These are phyloP conservation scores for Napeogenes inachia DNA, from an alignment of 2,888 invertebrate genomes.

Conservation along the genomic window DNA sequence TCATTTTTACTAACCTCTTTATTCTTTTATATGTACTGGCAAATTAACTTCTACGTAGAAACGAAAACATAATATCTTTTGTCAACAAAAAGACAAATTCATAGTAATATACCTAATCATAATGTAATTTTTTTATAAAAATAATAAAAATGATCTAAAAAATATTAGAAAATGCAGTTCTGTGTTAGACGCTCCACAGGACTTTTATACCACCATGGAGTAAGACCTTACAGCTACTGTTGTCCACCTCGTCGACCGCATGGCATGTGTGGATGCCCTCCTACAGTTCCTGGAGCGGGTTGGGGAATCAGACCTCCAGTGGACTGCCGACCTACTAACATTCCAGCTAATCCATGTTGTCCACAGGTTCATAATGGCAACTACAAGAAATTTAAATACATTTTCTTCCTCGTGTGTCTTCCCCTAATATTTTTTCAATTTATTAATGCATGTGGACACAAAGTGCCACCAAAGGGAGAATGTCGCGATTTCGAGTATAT, in stretches of 20 bases:
- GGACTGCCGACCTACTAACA: conserved; percentile 47
- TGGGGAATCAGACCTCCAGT: conserved; percentile 43
- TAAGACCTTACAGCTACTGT: conserved; percentile 41
- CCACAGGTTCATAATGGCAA: conserved; percentile 48
- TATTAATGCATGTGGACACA: conserved; percentile 38
- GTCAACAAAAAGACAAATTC: background rate
- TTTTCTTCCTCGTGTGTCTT: conserved; percentile 49
- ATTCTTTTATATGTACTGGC: background rate
- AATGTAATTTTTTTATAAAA: conserved; percentile 9
- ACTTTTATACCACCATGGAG: conserved; percentile 2
- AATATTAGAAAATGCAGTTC: conserved; percentile 11
- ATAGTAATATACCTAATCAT: background rate
- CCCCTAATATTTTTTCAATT: conserved; percentile 53
- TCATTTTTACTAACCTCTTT: no score
- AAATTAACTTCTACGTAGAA: background rate
- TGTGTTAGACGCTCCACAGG: background rate
- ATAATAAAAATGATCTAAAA: conserved; percentile 7
- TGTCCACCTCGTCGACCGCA: conserved; percentile 48
- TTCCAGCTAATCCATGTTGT: conserved; percentile 42
- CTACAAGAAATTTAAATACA: conserved; percentile 51
- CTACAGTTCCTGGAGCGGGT: conserved; percentile 40
- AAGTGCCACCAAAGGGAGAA: conserved; percentile 37
- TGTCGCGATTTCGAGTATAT: conserved; percentile 84
- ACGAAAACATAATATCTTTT: background rate
- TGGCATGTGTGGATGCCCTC: conserved; percentile 41